Evolutionary conservation across 1,140 invertebrate species (phyloP).

Genomic region (Saccostrea cuccullata): DNA sequence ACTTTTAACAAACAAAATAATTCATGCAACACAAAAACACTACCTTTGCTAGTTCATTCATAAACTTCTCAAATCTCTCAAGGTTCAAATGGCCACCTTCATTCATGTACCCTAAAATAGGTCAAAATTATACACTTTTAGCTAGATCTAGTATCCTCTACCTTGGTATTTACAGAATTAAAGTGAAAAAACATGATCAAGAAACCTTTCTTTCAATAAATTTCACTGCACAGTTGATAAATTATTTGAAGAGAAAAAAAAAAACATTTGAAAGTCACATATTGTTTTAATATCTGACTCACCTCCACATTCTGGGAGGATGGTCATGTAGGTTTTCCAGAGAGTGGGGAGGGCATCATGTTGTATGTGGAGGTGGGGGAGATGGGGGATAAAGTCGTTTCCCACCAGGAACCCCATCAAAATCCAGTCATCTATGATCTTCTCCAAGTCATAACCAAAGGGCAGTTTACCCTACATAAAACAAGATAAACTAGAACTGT

Average conservation of each 20-base stretch:
- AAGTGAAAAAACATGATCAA: too few relatives aligned
- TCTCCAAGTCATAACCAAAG: constrained; percentile 90
- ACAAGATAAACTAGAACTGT: too few relatives aligned
- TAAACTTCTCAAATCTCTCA: constrained; percentile 90
- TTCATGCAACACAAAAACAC: background rate
- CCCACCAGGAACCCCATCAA: constrained; percentile 97
- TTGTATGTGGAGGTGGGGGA: constrained; percentile 95
- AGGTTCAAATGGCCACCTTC: constrained; percentile 92
- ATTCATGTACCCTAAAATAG: constrained; percentile 91
- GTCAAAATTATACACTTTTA: background rate
- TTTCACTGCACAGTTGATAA: too few relatives aligned
- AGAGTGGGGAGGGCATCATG: constrained; percentile 92
- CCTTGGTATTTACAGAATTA: too few relatives aligned
- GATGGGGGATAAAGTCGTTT: constrained; percentile 97
- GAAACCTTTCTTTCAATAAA: too few relatives aligned
- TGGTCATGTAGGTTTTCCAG: constrained; percentile 92
- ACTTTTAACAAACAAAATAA: background rate
- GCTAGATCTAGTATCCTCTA: too few relatives aligned
- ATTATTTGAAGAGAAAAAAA: too few relatives aligned
- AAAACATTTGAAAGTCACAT: too few relatives aligned
- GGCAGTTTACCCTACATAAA: constrained; percentile 79
- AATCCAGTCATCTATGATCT: constrained; percentile 88
- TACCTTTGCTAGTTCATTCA: constrained; percentile 82
- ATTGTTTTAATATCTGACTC: constrained; percentile 64
- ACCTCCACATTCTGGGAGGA: constrained; percentile 92